A percentile compares a stretch with the other conserved stretches of the same genome.
These are phyloP conservation scores for Druon quercuslanigerum DNA, from an alignment of 1,140 invertebrate species.

Conservation along the genomic window DNA sequence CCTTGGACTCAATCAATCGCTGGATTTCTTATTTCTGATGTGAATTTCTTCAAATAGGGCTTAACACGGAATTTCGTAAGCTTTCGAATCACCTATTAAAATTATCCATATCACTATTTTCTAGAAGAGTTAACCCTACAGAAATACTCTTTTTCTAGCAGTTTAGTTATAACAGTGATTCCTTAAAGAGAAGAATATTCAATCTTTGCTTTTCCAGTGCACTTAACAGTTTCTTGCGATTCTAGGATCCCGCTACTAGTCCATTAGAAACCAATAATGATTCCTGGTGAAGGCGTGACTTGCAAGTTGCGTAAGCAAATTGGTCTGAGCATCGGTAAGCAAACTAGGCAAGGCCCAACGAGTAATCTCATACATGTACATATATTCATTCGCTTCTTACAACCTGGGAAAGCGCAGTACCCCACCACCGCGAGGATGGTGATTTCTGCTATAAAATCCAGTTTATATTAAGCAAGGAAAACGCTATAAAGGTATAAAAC, in stretches of 20 bases:
- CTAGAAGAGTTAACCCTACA: neutral
- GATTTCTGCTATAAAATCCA: conserved; percentile 29
- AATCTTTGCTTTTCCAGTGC: conserved; percentile 6
- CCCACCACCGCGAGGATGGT: neutral
- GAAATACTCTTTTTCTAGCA: conserved; percentile 19
- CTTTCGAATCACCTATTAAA: no score
- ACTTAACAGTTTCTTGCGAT: conserved; percentile 10
- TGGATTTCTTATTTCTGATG: conserved; percentile 34
- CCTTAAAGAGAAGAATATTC: conserved; percentile 2
- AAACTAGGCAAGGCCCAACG: conserved; percentile 49
- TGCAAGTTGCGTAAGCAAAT: conserved; percentile 28
- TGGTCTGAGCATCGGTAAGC: conserved; percentile 39
- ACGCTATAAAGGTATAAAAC: conserved; percentile 1
- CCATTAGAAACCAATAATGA: conserved; percentile 29
- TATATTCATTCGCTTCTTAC: conserved; percentile 40
- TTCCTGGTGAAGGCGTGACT: conserved; percentile 19
- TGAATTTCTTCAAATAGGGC: conserved; percentile 2
- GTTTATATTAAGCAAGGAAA: conserved; percentile 33
- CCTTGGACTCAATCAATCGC: neutral
- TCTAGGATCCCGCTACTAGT: conserved; percentile 15
- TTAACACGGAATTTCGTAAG: no score
- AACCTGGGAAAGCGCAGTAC: conserved; percentile 36
- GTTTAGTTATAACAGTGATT: conserved; percentile 33
- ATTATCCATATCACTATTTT: no score
- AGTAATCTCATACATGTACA: conserved; percentile 41